Conservation (phyloP, 2,888 invertebrate genomes). For the Gastrophysa polygoni region DNA sequence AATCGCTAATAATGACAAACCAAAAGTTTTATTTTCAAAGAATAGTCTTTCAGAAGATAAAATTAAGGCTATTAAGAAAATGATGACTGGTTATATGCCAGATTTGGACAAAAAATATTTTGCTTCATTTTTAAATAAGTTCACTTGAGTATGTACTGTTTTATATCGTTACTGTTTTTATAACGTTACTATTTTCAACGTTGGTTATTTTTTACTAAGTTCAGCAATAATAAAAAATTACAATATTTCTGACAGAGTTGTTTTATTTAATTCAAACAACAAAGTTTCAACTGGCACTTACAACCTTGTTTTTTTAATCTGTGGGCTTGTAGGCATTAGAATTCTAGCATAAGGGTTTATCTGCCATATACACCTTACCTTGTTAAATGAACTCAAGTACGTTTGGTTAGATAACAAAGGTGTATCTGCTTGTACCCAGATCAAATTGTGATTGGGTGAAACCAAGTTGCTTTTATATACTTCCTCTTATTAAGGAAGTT, state of each 20-base stretch:
- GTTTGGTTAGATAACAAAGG: slow-evolving; percentile 6
- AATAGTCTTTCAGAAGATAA: slow-evolving; percentile 12
- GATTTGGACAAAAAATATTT: slow-evolving; percentile 9
- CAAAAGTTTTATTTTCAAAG: neutral
- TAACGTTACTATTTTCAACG: neutral
- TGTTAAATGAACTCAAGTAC: slow-evolving; percentile 2
- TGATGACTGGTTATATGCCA: slow-evolving; percentile 16
- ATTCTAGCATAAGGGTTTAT: neutral
- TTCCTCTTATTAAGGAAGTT: neutral
- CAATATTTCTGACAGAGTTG: neutral
- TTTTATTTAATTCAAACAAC: slow-evolving; percentile 4
- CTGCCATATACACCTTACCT: slow-evolving; percentile 12
- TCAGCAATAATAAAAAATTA: neutral
- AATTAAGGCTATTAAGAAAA: slow-evolving; percentile 13
- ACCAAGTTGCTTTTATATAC: neutral
- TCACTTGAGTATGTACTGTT: neutral
- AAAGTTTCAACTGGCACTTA: slow-evolving; percentile 1
- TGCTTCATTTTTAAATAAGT: slow-evolving; percentile 8
- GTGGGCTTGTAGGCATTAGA: neutral
- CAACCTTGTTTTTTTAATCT: neutral
- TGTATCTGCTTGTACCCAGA: slow-evolving; percentile 1
- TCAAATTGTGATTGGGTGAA: neutral
- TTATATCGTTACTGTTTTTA: neutral
- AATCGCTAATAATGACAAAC: neutral
- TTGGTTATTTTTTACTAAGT: too few species aligned